These are phyloP conservation scores for Pristis pectinata DNA, from an alignment of 2,797 vertebrate genomes.

Conservation along the genomic window DNA sequence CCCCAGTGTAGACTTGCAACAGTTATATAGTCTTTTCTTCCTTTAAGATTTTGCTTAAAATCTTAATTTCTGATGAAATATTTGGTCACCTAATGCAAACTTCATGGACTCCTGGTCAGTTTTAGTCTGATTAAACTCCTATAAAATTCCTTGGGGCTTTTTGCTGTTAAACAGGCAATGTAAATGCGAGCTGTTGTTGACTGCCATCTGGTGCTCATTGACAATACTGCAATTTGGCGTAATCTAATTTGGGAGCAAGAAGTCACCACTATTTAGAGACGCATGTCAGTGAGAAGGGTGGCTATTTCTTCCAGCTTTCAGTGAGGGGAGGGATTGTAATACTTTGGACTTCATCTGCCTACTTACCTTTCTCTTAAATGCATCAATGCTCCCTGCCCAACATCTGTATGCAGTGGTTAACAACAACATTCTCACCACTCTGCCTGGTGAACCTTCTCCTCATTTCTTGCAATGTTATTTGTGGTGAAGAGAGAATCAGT, in stretches of 20 bases:
- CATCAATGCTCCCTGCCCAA: too few species aligned
- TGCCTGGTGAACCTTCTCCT: too few species aligned
- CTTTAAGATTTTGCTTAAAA: background rate
- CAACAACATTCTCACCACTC: too few species aligned
- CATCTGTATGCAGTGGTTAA: too few species aligned
- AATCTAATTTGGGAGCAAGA: background rate
- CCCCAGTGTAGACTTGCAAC: too few species aligned
- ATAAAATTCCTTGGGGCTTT: background rate
- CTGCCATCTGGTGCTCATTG: slow-evolving; percentile 13
- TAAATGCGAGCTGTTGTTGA: background rate
- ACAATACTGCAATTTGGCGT: background rate
- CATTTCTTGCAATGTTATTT: too few species aligned
- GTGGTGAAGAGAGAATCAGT: too few species aligned
- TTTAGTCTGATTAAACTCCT: background rate
- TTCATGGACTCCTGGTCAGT: background rate
- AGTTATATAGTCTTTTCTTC: background rate
- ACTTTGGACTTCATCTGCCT: background rate
- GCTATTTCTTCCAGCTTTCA: background rate
- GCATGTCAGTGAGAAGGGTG: background rate
- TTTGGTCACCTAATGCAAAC: background rate
- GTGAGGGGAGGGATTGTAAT: background rate
- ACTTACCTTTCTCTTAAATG: too few species aligned
- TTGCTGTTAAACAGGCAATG: background rate
- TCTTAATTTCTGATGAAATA: background rate
- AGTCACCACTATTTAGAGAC: too few species aligned